phyloP scores from a whole-genome alignment of 2,797 vertebrate species.

The Sebastes nivosus region DNA sequence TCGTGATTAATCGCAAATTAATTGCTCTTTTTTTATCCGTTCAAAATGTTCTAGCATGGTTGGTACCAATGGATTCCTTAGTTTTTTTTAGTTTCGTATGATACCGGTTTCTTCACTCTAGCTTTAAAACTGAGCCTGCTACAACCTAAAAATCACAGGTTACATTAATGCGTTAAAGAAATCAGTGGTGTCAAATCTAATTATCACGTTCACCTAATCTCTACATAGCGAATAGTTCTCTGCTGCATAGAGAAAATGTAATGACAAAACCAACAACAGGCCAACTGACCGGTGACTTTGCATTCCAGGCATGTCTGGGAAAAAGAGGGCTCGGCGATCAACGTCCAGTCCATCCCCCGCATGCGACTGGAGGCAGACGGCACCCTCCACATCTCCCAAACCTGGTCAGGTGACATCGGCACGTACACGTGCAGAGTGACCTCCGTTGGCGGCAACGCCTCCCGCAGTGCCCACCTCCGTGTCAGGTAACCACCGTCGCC shows the following conservation, averaged over 20 bases:
- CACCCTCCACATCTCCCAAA: conserved; percentile 94
- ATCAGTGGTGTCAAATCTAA: no score
- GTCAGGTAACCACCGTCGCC: conserved; percentile 86
- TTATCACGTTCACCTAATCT: no score
- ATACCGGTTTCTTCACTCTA: no score
- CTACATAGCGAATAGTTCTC: no score
- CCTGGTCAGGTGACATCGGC: conserved; percentile 97
- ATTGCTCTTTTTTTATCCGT: no score
- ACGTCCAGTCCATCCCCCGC: conserved; percentile 83
- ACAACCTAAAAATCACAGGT: no score
- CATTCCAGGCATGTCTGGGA: conserved; percentile 91
- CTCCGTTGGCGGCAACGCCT: conserved; percentile 94
- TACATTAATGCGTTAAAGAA: no score
- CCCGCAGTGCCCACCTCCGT: conserved; percentile 89
- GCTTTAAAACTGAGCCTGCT: no score
- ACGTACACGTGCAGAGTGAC: conserved; percentile 94
- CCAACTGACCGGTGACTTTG: background rate
- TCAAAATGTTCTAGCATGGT: no score
- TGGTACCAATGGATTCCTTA: no score
- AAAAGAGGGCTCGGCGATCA: conserved; percentile 86
- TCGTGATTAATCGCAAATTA: no score
- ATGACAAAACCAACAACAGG: background rate
- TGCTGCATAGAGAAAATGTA: background rate
- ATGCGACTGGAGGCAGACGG: conserved; percentile 87
- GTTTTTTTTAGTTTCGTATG: no score